A percentile compares a stretch with the other conserved stretches of the same genome.
These are phyloP conservation scores for Drosophila albomicans DNA, from an alignment of 1,140 invertebrate species.

Conservation along the genomic window DNA sequence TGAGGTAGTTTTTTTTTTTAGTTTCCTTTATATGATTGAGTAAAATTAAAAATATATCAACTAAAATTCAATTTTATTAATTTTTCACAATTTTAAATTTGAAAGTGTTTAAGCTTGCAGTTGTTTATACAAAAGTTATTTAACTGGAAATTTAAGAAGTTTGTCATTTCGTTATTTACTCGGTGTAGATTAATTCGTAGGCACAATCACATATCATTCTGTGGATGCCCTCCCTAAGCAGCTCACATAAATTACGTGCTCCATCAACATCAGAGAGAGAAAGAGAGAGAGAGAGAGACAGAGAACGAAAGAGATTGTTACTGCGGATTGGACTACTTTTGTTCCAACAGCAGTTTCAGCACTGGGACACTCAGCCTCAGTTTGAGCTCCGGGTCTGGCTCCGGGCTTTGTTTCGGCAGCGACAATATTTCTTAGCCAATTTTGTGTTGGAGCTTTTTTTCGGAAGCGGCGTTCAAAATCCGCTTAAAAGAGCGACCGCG, in stretches of 20 bases:
- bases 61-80: too few relatives aligned
- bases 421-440: conserved; percentile 66
- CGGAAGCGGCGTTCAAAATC: conserved; percentile 62
- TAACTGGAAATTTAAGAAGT: not conserved
- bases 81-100: too few relatives aligned
- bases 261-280: conserved; percentile 17
- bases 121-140: not conserved
- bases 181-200: conserved; percentile 16
- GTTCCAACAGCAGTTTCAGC: not conserved
- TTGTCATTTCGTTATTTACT: not conserved
- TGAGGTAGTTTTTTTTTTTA: too few relatives aligned
- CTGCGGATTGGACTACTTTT: conserved; percentile 18
- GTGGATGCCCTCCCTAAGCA: conserved; percentile 55
- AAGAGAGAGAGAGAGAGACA: not conserved
- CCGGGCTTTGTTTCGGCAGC: conserved; percentile 2
- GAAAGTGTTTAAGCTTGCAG: not conserved
- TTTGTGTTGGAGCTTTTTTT: conserved; percentile 58
- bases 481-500: conserved; percentile 69
- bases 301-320: conserved; percentile 3
- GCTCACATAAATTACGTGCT: conserved; percentile 72
- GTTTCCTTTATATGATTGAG: too few relatives aligned
- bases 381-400: not conserved
- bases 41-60: too few relatives aligned
- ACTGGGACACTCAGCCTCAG: not conserved
- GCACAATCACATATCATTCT: conserved; percentile 37